Evolutionary conservation across 2,797 vertebrate genomes (phyloP), one percentile per base, ranked within the genome.

Genomic region (Melanotaenia boesemani): DNA sequence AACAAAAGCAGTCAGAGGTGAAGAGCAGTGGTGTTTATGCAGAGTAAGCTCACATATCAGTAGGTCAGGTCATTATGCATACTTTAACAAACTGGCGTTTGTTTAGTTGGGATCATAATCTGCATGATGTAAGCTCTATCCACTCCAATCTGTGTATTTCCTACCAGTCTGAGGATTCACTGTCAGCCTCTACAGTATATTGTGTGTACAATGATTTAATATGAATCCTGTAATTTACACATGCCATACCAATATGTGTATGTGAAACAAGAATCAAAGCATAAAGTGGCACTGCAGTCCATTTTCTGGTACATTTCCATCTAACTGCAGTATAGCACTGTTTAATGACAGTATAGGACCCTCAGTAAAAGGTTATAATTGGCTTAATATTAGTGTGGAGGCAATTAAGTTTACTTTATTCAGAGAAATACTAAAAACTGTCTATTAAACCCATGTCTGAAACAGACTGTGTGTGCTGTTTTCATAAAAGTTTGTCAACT

Each of bases 131-230:
- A 6, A 46, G 5, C 26, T 58, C 67, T 7, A 28, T 32, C 56
- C 22, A 41, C 22, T 4, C 66, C 10, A 70, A 58, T 20, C 37
- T 36, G 8, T 52, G 46, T 63, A 13, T 50, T 56, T 48, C 73
- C 24, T 58, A 22, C n/a, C 20, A 58, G 6, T 37, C 22, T 37
- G 2, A 18, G 24, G 26, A 30, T 15, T 44, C 60, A 56, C 26
- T 4, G 2, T 69, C 58, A 46, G 16, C 12, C 66, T 80, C 57
- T 82, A 26, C 61, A 78, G 36, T 50, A 67, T 8, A 79, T 80
- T 72, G 16, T 79, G 26, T 76, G 73, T 80, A 54, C 74, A 77
- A 77, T 54, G 2, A 55, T 82, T 68, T 79, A 74, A 78, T 76
- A 80, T 18, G 1, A 75, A 61, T 56, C 15, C 69, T 58, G 2